phyloP scores from a whole-genome alignment of 2,113 vertebrate species.

The Pyxicephalus adspersus region DNA sequence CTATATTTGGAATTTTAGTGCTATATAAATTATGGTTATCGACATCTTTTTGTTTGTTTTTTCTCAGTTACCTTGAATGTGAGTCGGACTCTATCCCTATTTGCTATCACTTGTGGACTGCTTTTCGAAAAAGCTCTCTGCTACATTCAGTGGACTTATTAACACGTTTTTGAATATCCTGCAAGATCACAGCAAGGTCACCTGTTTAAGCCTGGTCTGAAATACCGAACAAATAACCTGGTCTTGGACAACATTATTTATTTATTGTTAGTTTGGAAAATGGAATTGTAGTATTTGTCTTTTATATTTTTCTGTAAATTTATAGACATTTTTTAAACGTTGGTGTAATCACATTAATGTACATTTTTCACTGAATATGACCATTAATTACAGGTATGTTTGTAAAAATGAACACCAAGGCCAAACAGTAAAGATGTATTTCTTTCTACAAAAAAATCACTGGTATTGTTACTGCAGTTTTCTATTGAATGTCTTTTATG shows the following conservation, averaged over 20 bases:
- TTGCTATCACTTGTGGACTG: slow-evolving; percentile 79
- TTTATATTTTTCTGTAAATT: no score
- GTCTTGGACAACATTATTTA: background rate
- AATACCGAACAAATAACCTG: background rate
- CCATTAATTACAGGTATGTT: no score
- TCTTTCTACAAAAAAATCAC: no score
- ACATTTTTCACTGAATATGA: no score
- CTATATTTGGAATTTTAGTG: no score
- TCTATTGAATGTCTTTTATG: no score
- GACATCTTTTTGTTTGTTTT: background rate
- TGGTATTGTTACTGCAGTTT: no score
- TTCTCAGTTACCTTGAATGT: slow-evolving; percentile 85
- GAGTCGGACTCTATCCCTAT: slow-evolving; percentile 76
- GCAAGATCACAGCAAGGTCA: background rate
- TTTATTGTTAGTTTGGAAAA: background rate
- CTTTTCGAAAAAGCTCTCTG: slow-evolving; percentile 78
- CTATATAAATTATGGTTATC: no score
- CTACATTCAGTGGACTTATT: slow-evolving; percentile 72
- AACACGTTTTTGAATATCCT: slow-evolving; percentile 43
- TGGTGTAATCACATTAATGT: no score
- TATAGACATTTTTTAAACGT: no score
- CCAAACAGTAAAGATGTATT: no score
- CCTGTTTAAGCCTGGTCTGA: background rate
- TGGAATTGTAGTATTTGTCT: background rate
- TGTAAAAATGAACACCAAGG: no score